Evolutionary conservation across 2,113 vertebrate genomes (phyloP).

Genomic region (Oryzias javanicus): DNA sequence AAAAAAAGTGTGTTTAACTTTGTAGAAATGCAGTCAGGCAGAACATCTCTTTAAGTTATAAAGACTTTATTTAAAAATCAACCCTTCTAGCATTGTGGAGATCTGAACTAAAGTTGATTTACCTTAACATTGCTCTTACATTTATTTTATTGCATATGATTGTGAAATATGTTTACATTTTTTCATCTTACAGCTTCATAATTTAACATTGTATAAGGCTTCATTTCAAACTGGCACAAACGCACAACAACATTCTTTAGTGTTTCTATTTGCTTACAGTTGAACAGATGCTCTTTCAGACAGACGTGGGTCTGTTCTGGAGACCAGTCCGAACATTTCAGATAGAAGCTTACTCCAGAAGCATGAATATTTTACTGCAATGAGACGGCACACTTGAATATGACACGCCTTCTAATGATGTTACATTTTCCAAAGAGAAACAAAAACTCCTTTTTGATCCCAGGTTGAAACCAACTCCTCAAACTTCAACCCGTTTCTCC

Average conservation of each 20-base stretch:
- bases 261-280: slow-evolving; percentile 11
- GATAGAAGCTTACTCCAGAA: too few species aligned
- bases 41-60: slow-evolving; percentile 29
- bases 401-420: too few species aligned
- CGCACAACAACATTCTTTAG: not conserved
- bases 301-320: too few species aligned
- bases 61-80: slow-evolving; percentile 57
- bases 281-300: not conserved
- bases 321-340: too few species aligned
- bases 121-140: slow-evolving; percentile 20
- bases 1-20: not conserved
- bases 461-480: too few species aligned
- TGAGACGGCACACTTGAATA: too few species aligned
- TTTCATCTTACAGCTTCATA: slow-evolving; percentile 59
- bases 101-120: slow-evolving; percentile 25
- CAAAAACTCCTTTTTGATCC: too few species aligned
- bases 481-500: too few species aligned
- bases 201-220: slow-evolving; percentile 58
- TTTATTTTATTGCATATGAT: slow-evolving; percentile 45
- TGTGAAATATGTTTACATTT: slow-evolving; percentile 57
- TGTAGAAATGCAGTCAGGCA: slow-evolving; percentile 7
- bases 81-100: slow-evolving; percentile 6
- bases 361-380: too few species aligned
- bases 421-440: too few species aligned
- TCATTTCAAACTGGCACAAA: slow-evolving; percentile 38